A percentile compares a stretch with the other conserved stretches of the same genome.
phyloP scores from a whole-genome alignment of 2,113 vertebrate species.

The Fregata magnificens region DNA sequence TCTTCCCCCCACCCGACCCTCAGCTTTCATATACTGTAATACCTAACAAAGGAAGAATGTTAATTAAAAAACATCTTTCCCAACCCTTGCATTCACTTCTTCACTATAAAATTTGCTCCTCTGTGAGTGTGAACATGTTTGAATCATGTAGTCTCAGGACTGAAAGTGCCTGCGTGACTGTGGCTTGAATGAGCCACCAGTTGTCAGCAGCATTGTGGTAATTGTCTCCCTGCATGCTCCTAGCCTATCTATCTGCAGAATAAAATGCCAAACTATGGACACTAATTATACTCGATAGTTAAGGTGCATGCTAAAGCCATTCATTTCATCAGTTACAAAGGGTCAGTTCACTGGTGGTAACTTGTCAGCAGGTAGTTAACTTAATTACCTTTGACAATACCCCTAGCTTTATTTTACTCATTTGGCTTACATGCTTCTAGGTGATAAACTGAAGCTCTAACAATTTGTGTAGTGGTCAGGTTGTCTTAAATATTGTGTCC shows the following conservation, averaged over 20 bases:
- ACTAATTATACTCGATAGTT: neutral
- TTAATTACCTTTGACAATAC: neutral
- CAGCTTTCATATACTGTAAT: neutral
- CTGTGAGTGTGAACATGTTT: neutral
- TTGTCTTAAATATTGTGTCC: neutral
- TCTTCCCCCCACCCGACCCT: neutral
- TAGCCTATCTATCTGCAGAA: neutral
- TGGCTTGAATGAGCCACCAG: neutral
- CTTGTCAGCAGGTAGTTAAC: neutral
- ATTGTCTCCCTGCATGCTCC: neutral
- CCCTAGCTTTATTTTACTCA: neutral
- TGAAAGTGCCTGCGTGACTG: neutral
- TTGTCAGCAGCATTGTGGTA: neutral
- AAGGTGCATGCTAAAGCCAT: neutral
- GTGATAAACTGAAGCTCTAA: neutral
- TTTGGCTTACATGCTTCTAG: neutral
- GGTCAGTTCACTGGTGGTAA: neutral
- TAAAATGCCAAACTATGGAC: rapidly evolving
- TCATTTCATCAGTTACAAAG: neutral
- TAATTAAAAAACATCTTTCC: neutral
- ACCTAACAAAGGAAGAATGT: neutral
- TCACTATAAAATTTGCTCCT: neutral
- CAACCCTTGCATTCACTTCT: neutral
- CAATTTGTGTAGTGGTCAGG: neutral
- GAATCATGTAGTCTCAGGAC: neutral